These are phyloP conservation scores for Antigone vipio DNA, from an alignment of 2,113 vertebrate genomes.

Conservation along the genomic window DNA sequence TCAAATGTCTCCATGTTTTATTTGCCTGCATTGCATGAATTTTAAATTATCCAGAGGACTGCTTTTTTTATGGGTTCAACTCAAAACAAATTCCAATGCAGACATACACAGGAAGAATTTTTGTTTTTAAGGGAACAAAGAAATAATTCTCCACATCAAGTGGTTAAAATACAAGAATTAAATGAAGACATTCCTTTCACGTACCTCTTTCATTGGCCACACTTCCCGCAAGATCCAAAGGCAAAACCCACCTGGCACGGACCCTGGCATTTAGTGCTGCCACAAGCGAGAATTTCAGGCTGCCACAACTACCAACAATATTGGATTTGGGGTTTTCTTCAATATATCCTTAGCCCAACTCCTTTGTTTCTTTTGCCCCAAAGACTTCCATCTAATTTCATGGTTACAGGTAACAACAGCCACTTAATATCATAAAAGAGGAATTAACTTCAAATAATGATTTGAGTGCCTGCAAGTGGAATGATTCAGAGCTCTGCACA, in stretches of 20 bases:
- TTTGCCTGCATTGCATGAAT: neutral
- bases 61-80: neutral
- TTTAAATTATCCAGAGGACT: neutral
- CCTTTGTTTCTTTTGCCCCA: neutral
- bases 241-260: neutral
- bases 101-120: neutral
- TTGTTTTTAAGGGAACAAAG: neutral
- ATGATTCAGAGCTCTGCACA: neutral
- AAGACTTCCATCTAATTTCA: neutral
- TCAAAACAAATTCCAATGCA: neutral
- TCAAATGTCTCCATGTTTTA: neutral
- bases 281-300: neutral
- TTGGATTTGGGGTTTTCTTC: neutral
- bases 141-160: neutral
- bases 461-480: neutral
- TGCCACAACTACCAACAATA: neutral
- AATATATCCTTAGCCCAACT: neutral
- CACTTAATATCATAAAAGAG: neutral
- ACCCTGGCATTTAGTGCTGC: neutral
- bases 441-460: neutral
- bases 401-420: neutral
- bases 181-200: neutral
- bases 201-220: neutral
- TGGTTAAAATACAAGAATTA: neutral
- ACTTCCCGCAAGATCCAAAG: neutral